phyloP scores from a whole-genome alignment of 2,797 vertebrate species.

The Anomalospiza imberbis region DNA sequence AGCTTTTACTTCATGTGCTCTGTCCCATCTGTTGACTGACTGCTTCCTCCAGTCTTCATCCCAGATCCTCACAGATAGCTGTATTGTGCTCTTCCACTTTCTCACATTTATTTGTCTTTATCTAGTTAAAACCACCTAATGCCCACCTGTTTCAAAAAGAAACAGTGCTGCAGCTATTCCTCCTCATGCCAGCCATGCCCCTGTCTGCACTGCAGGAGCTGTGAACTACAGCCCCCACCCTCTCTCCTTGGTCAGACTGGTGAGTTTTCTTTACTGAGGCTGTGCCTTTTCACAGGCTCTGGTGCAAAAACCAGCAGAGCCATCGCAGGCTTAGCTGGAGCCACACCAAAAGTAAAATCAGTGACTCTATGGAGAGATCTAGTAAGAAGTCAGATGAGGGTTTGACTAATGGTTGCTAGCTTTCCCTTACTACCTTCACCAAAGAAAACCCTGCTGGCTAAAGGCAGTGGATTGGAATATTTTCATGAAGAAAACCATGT shows the following conservation, averaged over 20 bases:
- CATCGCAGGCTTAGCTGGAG: neutral
- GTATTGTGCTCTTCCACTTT: neutral
- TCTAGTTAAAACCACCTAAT: neutral
- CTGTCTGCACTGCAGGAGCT: neutral
- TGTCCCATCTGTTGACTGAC: neutral
- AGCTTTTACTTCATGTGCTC: neutral
- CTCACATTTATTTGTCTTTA: neutral
- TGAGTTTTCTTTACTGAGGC: neutral
- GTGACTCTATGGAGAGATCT: neutral
- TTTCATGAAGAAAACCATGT: neutral
- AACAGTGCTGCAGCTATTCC: rapidly evolving
- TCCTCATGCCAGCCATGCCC: neutral
- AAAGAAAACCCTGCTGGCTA: neutral
- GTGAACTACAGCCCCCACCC: neutral
- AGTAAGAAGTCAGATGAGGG: neutral
- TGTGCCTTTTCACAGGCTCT: neutral
- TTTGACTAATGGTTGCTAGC: neutral
- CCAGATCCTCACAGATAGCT: neutral
- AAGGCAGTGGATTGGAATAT: neutral
- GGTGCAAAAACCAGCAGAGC: neutral
- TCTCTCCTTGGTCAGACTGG: neutral
- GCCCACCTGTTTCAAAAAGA: neutral
- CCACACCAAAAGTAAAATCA: neutral
- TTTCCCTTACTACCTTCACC: neutral
- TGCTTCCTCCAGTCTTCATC: neutral